Evolutionary conservation across 1,140 invertebrate genomes (phyloP), one percentile per base, ranked within the genome.

Genomic region (Drosophila pruinosa): DNA sequence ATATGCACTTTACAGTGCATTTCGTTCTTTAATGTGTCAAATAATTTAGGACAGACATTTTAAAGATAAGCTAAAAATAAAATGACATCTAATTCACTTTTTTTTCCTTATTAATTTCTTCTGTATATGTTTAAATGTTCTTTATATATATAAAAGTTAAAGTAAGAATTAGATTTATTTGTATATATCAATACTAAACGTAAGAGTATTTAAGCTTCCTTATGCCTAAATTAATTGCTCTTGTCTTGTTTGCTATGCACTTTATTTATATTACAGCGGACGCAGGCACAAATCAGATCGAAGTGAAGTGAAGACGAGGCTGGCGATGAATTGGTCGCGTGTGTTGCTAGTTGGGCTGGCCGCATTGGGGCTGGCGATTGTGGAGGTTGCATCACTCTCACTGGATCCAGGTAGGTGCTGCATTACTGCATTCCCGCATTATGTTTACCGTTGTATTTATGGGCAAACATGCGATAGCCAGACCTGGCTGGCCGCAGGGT

Each of bases 321-420:
- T 36, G 57, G 39, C 71, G 62, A 90, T 90, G 89, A 89, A 90
- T 89, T 90, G 89, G 89, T 61, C 79, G 81, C 81, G 82, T 74
- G 73, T 90, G 61, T 62, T 89, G 57, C 70, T 89, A 52, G 61
- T 88, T 64, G 82, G 70, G 24, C 38, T 90, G 69, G 75, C 81
- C 83, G 77, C 65, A 54, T 72, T 80, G 62, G 76, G 75, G 67
- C 75, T 90, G 78, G 70, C 76, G 59, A 65, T 90, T 43, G 72
- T 85, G 69, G 81, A 88, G 61, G 85, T 90, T 82, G 81, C 85
- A 75, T 83, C 89, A 78, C 74, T 90, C 61, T 90, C 89, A 72
- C 81, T 90, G 59, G 89, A 90, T 88, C 89, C 89, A 90, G 89
- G 89, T 90, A 83, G 64, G 78, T 69, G 59, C 48, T 48, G 24